A percentile compares a stretch with the other conserved stretches of the same genome.
Evolutionary conservation across 2,797 vertebrate species (phyloP).

Genomic region (Enteromius afrohamiltoni): DNA sequence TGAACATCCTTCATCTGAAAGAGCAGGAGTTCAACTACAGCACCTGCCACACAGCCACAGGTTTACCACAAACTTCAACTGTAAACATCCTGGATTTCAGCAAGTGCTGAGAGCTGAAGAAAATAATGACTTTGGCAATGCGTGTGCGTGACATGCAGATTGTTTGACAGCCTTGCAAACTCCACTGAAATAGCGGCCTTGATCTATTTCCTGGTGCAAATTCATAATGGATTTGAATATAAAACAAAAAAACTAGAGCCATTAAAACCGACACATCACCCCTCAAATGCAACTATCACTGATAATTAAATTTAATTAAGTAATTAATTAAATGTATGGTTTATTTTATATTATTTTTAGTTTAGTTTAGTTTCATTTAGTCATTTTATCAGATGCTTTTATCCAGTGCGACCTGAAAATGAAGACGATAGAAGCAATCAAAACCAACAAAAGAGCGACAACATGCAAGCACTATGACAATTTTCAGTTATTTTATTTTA

Average conservation of each 20-base stretch:
- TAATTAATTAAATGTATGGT: neutral
- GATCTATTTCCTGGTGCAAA: neutral
- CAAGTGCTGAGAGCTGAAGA: conserved; percentile 69
- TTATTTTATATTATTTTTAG: too few species aligned
- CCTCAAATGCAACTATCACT: too few species aligned
- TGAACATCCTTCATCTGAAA: conserved; percentile 78
- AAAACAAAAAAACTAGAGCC: neutral
- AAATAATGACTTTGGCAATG: conserved; percentile 64
- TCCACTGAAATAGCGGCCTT: conserved; percentile 11
- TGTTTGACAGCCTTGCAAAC: conserved; percentile 13
- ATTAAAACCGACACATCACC: neutral
- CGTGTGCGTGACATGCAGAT: conserved; percentile 25
- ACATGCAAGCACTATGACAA: too few species aligned
- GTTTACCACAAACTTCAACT: conserved; percentile 78
- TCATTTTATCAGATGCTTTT: too few species aligned
- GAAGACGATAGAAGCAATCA: too few species aligned
- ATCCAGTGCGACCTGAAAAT: too few species aligned
- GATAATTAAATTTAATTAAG: neutral
- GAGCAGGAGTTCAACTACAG: conserved; percentile 77
- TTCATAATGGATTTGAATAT: neutral
- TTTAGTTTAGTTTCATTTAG: too few species aligned
- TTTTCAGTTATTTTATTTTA: neutral
- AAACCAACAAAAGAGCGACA: too few species aligned
- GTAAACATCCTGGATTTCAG: conserved; percentile 68
- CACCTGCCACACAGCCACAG: conserved; percentile 78